Conservation (phyloP, 2,888 invertebrate genomes). For the Pseudococcus jackbeardsleyi region DNA sequence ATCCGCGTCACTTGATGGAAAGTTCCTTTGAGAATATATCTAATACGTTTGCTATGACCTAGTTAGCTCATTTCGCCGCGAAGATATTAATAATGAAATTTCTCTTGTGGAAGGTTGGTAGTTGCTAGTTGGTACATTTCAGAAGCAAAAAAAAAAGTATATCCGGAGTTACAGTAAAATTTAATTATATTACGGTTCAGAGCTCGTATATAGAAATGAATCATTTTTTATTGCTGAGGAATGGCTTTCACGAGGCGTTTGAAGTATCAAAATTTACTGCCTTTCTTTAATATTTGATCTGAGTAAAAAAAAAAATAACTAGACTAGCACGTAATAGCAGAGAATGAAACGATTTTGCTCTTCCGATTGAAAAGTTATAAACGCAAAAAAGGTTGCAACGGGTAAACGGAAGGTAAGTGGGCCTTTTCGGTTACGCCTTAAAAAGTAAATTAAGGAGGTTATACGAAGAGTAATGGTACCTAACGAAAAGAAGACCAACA, state of each 20-base stretch:
- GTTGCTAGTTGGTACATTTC: not conserved
- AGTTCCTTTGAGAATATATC: constrained; percentile 48
- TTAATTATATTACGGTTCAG: constrained; percentile 34
- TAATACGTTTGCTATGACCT: constrained; percentile 14
- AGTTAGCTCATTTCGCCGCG: constrained; percentile 30
- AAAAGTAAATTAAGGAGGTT: not conserved
- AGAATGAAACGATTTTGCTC: not conserved
- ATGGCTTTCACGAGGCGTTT: constrained; percentile 2
- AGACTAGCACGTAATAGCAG: not conserved
- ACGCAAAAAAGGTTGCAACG: not conserved
- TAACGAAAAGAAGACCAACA: not conserved
- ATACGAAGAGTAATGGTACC: too few relatives aligned
- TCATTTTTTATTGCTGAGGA: not conserved
- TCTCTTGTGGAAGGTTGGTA: constrained; percentile 18
- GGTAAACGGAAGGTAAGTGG: not conserved
- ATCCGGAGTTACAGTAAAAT: constrained; percentile 34
- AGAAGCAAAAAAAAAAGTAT: not conserved
- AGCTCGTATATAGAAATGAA: constrained; percentile 22
- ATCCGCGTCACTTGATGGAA: constrained; percentile 28
- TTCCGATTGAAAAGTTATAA: not conserved
- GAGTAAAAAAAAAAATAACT: not conserved
- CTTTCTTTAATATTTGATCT: not conserved
- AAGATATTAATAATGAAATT: constrained; percentile 50
- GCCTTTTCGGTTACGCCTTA: not conserved
- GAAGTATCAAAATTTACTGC: not conserved